Percentiles rank a stretch among this genome's conserved stretches.
These are phyloP conservation scores for Disparrhopalites patrizii DNA, from an alignment of 2,888 invertebrate genomes.

Conservation along the genomic window DNA sequence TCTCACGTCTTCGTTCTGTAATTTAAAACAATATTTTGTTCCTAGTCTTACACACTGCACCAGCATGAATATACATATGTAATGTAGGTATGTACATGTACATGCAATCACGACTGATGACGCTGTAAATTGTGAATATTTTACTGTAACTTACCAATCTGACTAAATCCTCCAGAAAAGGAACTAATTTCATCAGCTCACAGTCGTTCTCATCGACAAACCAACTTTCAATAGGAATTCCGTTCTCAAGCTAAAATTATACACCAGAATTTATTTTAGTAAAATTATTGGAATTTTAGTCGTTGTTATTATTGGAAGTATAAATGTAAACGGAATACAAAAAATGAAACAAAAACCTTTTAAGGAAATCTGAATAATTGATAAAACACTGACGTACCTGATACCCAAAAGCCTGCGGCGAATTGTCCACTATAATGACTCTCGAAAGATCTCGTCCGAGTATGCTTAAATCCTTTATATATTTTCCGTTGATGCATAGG, in stretches of 20 bases:
- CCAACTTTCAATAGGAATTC: constrained; percentile 97
- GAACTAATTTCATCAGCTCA: constrained; percentile 84
- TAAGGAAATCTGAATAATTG: too few relatives aligned
- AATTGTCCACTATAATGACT: constrained; percentile 83
- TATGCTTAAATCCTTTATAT: constrained; percentile 91
- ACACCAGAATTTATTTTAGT: not conserved
- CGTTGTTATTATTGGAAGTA: too few relatives aligned
- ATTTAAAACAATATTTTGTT: too few relatives aligned
- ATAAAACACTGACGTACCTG: too few relatives aligned
- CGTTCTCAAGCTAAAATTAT: constrained; percentile 83
- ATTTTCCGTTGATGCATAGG: constrained; percentile 90
- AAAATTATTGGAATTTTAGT: too few relatives aligned
- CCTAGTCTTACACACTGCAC: too few relatives aligned
- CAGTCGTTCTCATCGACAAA: constrained; percentile 85
- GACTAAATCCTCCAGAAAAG: constrained; percentile 82
- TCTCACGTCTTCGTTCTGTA: constrained; percentile 84
- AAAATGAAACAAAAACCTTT: not conserved
- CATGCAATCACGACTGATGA: too few relatives aligned
- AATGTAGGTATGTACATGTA: too few relatives aligned
- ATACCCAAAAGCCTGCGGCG: constrained; percentile 89
- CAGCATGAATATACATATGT: too few relatives aligned
- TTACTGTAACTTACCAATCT: constrained; percentile 66
- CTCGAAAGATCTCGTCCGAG: constrained; percentile 85
- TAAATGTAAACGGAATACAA: not conserved
- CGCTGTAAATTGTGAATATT: too few relatives aligned